Evolutionary conservation across 2,888 invertebrate genomes (phyloP).

Genomic region (Ichneumoninae sp.): DNA sequence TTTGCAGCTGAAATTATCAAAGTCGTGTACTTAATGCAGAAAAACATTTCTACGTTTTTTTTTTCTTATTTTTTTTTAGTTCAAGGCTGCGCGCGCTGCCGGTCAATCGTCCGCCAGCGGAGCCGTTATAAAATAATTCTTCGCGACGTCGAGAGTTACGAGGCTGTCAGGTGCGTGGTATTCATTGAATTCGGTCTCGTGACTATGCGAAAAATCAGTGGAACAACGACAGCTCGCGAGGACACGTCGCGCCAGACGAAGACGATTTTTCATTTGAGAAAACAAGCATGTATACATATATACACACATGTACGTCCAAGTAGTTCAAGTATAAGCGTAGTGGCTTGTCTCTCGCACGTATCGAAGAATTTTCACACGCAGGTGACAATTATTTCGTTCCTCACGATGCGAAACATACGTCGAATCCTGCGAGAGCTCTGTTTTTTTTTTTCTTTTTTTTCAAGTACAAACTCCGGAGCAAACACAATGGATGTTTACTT

Average conservation of each 20-base stretch:
- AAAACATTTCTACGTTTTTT: not conserved
- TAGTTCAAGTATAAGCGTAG: constrained; percentile 64
- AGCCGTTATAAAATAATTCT: constrained; percentile 43
- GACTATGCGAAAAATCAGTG: constrained; percentile 37
- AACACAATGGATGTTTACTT: constrained; percentile 56
- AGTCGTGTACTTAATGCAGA: not conserved
- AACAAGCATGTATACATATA: constrained; percentile 14
- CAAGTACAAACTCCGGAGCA: constrained; percentile 44
- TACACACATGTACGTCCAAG: constrained; percentile 48
- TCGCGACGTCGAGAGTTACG: constrained; percentile 25
- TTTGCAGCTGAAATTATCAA: constrained; percentile 4
- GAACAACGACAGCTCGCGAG: constrained; percentile 50
- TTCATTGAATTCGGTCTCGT: constrained; percentile 45
- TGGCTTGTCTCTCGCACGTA: constrained; percentile 35
- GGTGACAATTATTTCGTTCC: constrained; percentile 67
- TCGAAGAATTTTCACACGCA: constrained; percentile 64
- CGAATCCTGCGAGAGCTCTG: constrained; percentile 36
- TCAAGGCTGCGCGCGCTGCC: not conserved
- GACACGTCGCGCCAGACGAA: constrained; percentile 25
- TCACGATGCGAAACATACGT: constrained; percentile 51
- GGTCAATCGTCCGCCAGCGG: constrained; percentile 22
- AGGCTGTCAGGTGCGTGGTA: constrained; percentile 28
- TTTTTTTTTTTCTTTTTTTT: constrained; percentile 26
- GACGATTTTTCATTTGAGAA: constrained; percentile 34
- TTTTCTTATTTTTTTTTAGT: constrained; percentile 20